Conservation (phyloP, 2,797 vertebrate species). For the Enteromius treurensis region DNA sequence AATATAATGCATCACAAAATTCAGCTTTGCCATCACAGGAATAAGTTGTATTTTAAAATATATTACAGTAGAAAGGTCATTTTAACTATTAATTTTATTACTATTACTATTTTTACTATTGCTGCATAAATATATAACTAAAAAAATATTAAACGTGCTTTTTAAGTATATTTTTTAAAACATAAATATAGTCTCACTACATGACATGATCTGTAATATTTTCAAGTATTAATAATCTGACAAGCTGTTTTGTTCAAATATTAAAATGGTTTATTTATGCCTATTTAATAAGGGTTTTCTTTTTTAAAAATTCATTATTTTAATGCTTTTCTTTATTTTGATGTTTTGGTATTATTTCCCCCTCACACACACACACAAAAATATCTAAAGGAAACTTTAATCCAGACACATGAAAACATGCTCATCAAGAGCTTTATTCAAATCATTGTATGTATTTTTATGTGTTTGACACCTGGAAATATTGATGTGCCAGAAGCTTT, state of each 20-base stretch:
- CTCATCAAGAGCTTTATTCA: neutral
- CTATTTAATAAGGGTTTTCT: too few species aligned
- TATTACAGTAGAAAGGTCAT: neutral
- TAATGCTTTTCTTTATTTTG: neutral
- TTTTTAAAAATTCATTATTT: neutral
- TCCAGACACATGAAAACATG: neutral
- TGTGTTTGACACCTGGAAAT: neutral
- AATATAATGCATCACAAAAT: neutral
- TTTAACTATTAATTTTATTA: neutral
- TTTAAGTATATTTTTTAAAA: too few species aligned
- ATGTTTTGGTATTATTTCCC: neutral
- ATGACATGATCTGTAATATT: neutral
- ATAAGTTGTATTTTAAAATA: neutral
- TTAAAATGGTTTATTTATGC: neutral
- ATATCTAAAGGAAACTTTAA: neutral
- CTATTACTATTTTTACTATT: too few species aligned
- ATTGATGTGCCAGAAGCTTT: neutral
- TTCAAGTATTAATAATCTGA: neutral
- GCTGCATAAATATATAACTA: too few species aligned
- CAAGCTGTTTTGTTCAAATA: neutral
- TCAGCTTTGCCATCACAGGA: neutral
- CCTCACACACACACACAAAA: neutral
- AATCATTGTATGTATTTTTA: neutral
- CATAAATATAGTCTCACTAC: neutral
- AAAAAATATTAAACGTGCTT: too few species aligned